A percentile compares a stretch with the other conserved stretches of the same genome.
Conservation (phyloP, 2,113 vertebrate genomes). For the Hippotragus niger region DNA sequence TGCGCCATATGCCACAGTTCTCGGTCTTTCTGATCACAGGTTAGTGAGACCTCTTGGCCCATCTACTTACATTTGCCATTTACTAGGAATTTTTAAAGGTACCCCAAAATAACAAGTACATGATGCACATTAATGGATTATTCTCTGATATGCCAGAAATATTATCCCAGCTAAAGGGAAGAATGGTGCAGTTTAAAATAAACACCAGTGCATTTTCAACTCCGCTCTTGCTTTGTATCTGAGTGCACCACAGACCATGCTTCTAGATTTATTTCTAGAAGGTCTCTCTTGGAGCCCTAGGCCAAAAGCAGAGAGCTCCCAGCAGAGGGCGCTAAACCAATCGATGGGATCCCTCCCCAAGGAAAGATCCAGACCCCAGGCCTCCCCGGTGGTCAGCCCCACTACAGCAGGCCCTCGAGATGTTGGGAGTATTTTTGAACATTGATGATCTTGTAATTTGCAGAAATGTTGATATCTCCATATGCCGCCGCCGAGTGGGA, state of each 20-base stretch:
- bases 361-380: not conserved
- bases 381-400: not conserved
- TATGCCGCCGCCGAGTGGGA: not conserved
- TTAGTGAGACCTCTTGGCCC: not conserved
- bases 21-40: not conserved
- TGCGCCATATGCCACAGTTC: not conserved
- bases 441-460: not conserved
- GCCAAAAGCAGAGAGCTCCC: not conserved
- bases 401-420: not conserved
- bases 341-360: accelerated
- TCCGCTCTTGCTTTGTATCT: not conserved
- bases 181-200: not conserved
- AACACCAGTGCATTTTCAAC: not conserved
- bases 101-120: not conserved
- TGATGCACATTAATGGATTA: not conserved
- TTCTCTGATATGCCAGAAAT: not conserved
- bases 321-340: not conserved
- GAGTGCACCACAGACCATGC: not conserved
- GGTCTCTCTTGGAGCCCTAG: not conserved
- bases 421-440: not conserved
- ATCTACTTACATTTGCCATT: not conserved
- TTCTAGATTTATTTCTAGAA: not conserved
- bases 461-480: not conserved
- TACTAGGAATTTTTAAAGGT: not conserved
- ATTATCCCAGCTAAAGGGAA: not conserved